Evolutionary conservation across 2,888 invertebrate genomes (phyloP), one percentile per base, ranked within the genome.

Genomic region (Flabesymbios commensalis): DNA sequence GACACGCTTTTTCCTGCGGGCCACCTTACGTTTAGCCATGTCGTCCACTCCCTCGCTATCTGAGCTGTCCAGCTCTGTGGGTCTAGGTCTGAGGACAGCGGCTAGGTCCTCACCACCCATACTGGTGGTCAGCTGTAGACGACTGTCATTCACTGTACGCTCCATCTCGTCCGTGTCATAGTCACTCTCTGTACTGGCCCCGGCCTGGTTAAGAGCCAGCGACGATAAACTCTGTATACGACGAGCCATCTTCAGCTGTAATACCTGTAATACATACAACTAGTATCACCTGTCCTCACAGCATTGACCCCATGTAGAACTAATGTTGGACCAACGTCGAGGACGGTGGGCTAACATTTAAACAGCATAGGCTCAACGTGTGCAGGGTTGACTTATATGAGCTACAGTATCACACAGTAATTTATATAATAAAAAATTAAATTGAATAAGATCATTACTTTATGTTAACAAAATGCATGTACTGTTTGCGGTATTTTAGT

Each of bases 161-260:
- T 64, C 65, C 43, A 68, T 45, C 41, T 66, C 68, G 28, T 67
- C 67, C 1, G 63, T 57, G 58, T 68, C 68, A 31, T 55, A 59
- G 49, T 68, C 68, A 19, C 54, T 48, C 43, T 69, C 66, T 5
- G 63, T 61, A 31, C 63, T 65, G 29, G 61, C 17, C 5, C 3
- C n/a, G n/a, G 64, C 39, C 54, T 59, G 52, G 57, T 62, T 61
- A 14, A 61, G 54, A 22, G 62, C 59, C 49, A 59, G 28, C 22
- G 58, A 54, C 7, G 68, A 68, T 3, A 67, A 45, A 24, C 56
- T 53, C 42, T 54, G 57, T 14, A 62, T 51, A 14, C 55, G 56
- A 31, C 59, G 55, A 7, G 76, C 70, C 67, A 78, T 65, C 60
- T 78, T 77, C 61, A 81, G 67, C 68, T 80, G 77, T 42, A 79